These are phyloP conservation scores for Anguilla rostrata DNA, from an alignment of 2,113 vertebrate species.

Conservation along the genomic window DNA sequence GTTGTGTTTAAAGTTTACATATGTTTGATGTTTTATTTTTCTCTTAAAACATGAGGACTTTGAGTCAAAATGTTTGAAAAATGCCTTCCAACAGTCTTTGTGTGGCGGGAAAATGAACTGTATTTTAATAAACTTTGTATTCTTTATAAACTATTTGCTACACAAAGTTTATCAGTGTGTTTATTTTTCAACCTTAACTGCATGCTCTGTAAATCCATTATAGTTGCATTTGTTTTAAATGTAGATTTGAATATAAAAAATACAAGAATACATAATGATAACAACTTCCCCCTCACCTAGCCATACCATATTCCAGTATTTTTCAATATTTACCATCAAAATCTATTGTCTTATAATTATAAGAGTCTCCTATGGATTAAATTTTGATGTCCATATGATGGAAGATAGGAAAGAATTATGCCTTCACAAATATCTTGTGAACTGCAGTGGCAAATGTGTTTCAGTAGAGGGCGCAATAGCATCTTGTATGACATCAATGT, in stretches of 20 bases:
- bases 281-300: no score
- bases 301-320: no score
- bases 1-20: conserved; percentile 10
- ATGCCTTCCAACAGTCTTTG: not conserved
- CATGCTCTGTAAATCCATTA: not conserved
- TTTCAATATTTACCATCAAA: no score
- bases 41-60: not conserved
- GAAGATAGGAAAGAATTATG: not conserved
- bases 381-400: no score
- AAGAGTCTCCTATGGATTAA: no score
- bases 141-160: conserved; percentile 6
- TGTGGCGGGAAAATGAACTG: conserved; percentile 9
- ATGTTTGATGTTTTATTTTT: not conserved
- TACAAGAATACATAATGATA: not conserved
- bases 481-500: not conserved
- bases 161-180: not conserved
- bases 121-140: conserved; percentile 28
- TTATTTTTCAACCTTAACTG: not conserved
- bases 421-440: not conserved
- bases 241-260: not conserved
- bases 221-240: not conserved
- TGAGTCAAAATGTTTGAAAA: conserved; percentile 3
- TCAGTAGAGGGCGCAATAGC: not conserved
- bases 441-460: not conserved
- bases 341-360: no score